These are phyloP conservation scores for Aphelenchoides bicaudatus DNA, from an alignment of 2,888 invertebrate genomes.

Conservation along the genomic window DNA sequence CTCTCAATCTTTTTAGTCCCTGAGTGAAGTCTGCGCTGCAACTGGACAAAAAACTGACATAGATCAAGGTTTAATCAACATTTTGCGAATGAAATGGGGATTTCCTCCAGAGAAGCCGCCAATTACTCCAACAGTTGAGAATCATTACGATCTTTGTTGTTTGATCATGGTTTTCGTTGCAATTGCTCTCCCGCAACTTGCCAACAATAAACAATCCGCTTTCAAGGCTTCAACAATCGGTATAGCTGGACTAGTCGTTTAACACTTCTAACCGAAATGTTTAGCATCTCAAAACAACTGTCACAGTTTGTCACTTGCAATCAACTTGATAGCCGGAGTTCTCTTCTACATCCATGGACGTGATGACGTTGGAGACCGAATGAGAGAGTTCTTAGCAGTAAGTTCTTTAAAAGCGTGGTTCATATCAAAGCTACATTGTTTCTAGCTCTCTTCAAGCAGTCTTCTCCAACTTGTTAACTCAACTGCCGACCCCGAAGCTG, in stretches of 20 bases:
- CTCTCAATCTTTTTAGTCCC: slow-evolving; percentile 71
- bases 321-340: slow-evolving; percentile 91
- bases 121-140: slow-evolving; percentile 29
- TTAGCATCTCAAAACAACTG: slow-evolving; percentile 93
- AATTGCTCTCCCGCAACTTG: slow-evolving; percentile 39
- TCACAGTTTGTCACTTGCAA: slow-evolving; percentile 93
- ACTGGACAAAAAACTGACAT: slow-evolving; percentile 89
- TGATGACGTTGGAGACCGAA: slow-evolving; percentile 90
- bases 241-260: neutral
- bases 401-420: slow-evolving; percentile 43
- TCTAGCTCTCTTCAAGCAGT: slow-evolving; percentile 84
- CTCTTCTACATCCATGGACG: slow-evolving; percentile 91
- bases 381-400: slow-evolving; percentile 83
- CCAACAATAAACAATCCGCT: slow-evolving; percentile 28
- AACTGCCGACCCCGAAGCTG: slow-evolving; percentile 70
- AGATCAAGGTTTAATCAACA: slow-evolving; percentile 86
- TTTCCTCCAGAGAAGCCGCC: slow-evolving; percentile 10
- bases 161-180: slow-evolving; percentile 91
- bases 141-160: slow-evolving; percentile 71
- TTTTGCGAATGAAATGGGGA: slow-evolving; percentile 69
- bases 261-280: neutral
- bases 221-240: slow-evolving; percentile 25
- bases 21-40: slow-evolving; percentile 94
- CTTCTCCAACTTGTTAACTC: slow-evolving; percentile 78
- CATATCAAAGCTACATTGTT: slow-evolving; percentile 19